Conservation (phyloP, 2,888 invertebrate genomes). For the Cantharis flavilabris region DNA sequence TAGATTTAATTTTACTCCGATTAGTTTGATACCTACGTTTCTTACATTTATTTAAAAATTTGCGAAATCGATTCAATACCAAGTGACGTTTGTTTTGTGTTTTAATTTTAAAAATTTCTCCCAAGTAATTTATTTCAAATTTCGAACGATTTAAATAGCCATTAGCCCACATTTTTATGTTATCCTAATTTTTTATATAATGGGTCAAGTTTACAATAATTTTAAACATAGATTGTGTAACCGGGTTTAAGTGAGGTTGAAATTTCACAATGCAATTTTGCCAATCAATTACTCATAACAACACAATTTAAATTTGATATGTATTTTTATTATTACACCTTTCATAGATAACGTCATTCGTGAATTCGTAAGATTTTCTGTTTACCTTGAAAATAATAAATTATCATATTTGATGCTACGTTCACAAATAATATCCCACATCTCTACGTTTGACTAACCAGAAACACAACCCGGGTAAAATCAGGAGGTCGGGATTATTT, state of each 20-base stretch:
- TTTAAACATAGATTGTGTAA: background rate
- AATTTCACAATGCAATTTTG: background rate
- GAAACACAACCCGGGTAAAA: background rate
- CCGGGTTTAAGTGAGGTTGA: background rate
- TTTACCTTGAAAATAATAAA: background rate
- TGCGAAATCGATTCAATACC: conserved; percentile 13
- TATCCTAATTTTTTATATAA: background rate
- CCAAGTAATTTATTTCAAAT: background rate
- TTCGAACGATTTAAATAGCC: background rate
- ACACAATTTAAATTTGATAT: background rate
- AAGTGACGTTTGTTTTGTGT: background rate
- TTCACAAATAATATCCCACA: background rate
- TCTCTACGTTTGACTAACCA: no score
- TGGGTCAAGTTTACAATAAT: background rate
- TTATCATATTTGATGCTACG: background rate
- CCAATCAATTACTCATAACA: background rate
- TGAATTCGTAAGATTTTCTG: background rate
- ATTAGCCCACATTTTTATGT: background rate
- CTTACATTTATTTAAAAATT: conserved; percentile 37
- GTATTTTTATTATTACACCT: background rate
- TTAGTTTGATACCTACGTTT: conserved; percentile 4
- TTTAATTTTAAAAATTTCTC: background rate
- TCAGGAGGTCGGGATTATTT: background rate
- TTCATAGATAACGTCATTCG: background rate
- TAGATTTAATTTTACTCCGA: conserved; percentile 30